These are phyloP conservation scores for Heteromurus nitidus DNA, from an alignment of 2,888 invertebrate species.

Conservation along the genomic window DNA sequence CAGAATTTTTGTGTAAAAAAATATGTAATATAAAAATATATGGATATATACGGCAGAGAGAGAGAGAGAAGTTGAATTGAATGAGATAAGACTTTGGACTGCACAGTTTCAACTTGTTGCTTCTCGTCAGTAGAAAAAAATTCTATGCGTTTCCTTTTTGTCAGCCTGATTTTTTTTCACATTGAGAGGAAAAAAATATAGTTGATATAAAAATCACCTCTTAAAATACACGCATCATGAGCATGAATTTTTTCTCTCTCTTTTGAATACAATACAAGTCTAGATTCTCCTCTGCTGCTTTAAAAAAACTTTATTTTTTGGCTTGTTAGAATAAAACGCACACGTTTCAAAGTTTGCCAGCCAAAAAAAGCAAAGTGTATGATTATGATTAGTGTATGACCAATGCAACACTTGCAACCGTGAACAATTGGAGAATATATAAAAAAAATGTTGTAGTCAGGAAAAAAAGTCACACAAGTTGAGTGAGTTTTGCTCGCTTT, in stretches of 20 bases:
- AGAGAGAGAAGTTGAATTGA: background rate
- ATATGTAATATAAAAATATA: constrained; percentile 1
- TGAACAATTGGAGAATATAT: background rate
- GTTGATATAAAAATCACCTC: background rate
- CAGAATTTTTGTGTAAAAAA: background rate
- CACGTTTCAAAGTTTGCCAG: background rate
- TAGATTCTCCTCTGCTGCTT: background rate
- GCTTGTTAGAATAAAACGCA: background rate
- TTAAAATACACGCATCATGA: constrained; percentile 19
- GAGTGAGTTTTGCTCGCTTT: background rate
- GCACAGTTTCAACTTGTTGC: background rate
- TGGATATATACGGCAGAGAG: background rate
- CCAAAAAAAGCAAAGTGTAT: too few relatives aligned
- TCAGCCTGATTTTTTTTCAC: constrained; percentile 26
- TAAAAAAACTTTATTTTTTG: background rate
- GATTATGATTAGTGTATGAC: too few relatives aligned
- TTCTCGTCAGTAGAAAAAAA: background rate
- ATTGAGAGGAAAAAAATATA: background rate
- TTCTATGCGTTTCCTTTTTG: constrained; percentile 42
- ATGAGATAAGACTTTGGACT: background rate
- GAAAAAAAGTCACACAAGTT: background rate
- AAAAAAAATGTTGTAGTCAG: background rate
- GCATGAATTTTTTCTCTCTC: constrained; percentile 21
- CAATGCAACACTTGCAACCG: background rate
- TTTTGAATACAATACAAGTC: background rate